phyloP scores from a whole-genome alignment of 2,888 invertebrate genomes.

The Mylabris sibirica region DNA sequence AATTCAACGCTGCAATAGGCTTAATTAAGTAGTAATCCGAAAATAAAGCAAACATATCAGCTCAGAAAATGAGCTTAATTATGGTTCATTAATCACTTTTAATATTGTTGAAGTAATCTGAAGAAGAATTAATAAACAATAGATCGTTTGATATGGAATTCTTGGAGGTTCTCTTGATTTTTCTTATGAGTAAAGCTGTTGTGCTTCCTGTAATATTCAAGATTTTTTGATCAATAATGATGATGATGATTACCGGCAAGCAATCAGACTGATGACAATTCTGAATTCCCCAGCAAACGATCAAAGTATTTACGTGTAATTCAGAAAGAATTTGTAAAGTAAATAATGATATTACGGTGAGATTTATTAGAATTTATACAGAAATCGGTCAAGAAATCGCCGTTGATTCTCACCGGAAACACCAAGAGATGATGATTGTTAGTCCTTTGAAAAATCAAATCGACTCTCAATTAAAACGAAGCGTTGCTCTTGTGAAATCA shows the following conservation, averaged over 20 bases:
- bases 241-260: neutral
- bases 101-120: neutral
- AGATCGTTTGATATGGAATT: neutral
- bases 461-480: neutral
- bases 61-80: too few species aligned
- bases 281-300: neutral
- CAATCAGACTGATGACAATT: neutral
- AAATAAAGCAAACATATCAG: neutral
- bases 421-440: neutral
- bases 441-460: neutral
- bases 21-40: neutral
- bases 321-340: neutral
- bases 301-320: neutral
- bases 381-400: neutral
- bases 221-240: slow-evolving; percentile 6
- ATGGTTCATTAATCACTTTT: too few species aligned
- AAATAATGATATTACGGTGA: too few species aligned
- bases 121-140: neutral
- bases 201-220: neutral
- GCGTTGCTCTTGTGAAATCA: slow-evolving; percentile 5
- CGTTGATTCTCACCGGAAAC: neutral
- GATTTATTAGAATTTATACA: too few species aligned
- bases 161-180: neutral
- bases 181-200: neutral
- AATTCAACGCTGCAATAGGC: neutral